Evolutionary conservation across 2,888 invertebrate genomes (phyloP), one percentile per base, ranked within the genome.

Genomic region (Parthenolecanium corni): DNA sequence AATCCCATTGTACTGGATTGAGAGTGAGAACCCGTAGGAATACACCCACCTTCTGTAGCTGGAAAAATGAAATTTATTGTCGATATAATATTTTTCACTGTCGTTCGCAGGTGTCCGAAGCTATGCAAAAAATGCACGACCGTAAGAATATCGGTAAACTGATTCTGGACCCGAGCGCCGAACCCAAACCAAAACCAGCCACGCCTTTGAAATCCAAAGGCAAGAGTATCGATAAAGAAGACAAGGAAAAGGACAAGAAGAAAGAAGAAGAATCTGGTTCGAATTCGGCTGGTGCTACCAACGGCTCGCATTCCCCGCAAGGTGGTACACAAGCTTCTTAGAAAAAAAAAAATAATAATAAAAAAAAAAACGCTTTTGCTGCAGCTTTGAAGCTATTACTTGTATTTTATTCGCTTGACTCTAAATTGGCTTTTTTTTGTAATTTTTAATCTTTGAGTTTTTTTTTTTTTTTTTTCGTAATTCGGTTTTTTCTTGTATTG

Each of bases 81-180:
- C n/a, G n/a, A n/a, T n/a, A n/a, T n/a, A n/a, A n/a, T n/a, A n/a
- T n/a, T n/a, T n/a, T n/a, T n/a, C n/a, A n/a, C n/a, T n/a, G n/a
- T 31, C 9, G 31, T 21, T 44, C 62, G 16, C 65, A 87, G 86
- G 85, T 89, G 16, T 82, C 83, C 24, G 89, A 91, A 71, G 91
- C 89, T 5, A 90, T 92, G 90, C 89, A 89, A 75, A 89, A 88
- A 75, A 86, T 92, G 84, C 90, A 90, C 75, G 90, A 90, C 71
- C 83, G 89, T 71, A 89, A 89, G 76, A 91, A 92, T 75, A 82
- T 91, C 70, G 92, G 92, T 63, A 91, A 91, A 75, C 80, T 92
- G 51, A 80, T 91, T 49, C 76, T 92, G 67, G 89, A 90, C 72
- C 89, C 89, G 23, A 82, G 83, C 46, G 73, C 85, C 73, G 85